These are phyloP conservation scores for Monochamus saltuarius DNA, from an alignment of 1,140 invertebrate genomes.

Conservation along the genomic window DNA sequence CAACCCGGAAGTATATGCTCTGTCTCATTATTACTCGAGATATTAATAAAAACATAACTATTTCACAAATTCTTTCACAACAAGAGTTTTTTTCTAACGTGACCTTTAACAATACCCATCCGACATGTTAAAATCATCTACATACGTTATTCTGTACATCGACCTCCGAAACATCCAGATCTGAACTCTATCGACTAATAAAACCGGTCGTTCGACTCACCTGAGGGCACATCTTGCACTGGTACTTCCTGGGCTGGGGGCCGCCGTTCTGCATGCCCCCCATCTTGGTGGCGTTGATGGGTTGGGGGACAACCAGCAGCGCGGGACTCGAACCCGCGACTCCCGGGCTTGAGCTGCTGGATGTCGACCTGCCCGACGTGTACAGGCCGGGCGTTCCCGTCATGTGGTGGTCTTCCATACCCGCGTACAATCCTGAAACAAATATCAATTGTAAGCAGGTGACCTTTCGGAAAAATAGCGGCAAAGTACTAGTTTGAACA, in stretches of 20 bases:
- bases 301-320: slow-evolving; percentile 88
- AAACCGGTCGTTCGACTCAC: slow-evolving; percentile 61
- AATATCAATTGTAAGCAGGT: background rate
- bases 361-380: slow-evolving; percentile 49
- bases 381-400: slow-evolving; percentile 43
- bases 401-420: slow-evolving; percentile 50
- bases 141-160: background rate
- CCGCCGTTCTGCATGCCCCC: slow-evolving; percentile 59
- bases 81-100: no score
- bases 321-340: slow-evolving; percentile 57
- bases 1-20: no score
- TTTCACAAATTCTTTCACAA: no score
- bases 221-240: slow-evolving; percentile 99
- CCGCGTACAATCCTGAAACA: slow-evolving; percentile 23
- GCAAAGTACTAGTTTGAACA: background rate
- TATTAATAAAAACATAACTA: no score
- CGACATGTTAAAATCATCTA: no score
- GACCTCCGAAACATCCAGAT: background rate
- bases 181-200: background rate
- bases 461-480: background rate
- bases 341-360: slow-evolving; percentile 53
- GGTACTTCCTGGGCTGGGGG: slow-evolving; percentile 75
- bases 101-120: no score
- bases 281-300: slow-evolving; percentile 78
- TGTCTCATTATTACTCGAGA: no score